Evolutionary conservation across 2,888 invertebrate species (phyloP).

Genomic region (Cynaeus angustus): DNA sequence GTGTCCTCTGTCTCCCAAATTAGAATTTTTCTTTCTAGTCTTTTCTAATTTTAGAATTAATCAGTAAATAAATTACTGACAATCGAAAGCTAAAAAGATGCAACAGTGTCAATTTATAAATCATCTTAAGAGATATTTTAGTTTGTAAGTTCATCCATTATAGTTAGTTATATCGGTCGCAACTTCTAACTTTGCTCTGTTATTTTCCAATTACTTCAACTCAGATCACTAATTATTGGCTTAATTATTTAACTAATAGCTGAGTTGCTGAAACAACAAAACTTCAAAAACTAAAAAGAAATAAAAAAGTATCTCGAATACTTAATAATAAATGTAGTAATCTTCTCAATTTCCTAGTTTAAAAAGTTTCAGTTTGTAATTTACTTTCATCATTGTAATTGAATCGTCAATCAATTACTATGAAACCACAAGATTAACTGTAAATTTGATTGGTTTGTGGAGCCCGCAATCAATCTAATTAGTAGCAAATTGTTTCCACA

Average conservation of each 20-base stretch:
- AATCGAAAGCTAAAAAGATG: no score
- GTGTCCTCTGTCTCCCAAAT: no score
- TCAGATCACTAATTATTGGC: neutral
- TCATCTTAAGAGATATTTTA: no score
- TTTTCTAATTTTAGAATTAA: no score
- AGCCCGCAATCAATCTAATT: no score
- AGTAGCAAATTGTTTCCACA: no score
- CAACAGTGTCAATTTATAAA: no score
- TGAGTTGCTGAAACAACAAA: slow-evolving; percentile 1
- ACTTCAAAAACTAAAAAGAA: neutral
- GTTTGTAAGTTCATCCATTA: neutral
- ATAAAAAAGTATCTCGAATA: neutral
- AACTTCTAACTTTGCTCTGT: neutral
- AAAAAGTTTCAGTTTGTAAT: slow-evolving; percentile 1
- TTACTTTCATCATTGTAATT: neutral
- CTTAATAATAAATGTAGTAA: neutral
- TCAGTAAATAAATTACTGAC: no score
- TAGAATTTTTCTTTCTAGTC: no score
- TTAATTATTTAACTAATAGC: neutral
- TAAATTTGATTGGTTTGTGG: neutral
- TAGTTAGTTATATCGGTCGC: neutral
- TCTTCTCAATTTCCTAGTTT: neutral
- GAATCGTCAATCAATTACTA: neutral
- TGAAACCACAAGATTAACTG: neutral
- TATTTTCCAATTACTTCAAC: slow-evolving; percentile 4